phyloP scores from a whole-genome alignment of 2,797 vertebrate genomes.

The Brachyalestes nurse region DNA sequence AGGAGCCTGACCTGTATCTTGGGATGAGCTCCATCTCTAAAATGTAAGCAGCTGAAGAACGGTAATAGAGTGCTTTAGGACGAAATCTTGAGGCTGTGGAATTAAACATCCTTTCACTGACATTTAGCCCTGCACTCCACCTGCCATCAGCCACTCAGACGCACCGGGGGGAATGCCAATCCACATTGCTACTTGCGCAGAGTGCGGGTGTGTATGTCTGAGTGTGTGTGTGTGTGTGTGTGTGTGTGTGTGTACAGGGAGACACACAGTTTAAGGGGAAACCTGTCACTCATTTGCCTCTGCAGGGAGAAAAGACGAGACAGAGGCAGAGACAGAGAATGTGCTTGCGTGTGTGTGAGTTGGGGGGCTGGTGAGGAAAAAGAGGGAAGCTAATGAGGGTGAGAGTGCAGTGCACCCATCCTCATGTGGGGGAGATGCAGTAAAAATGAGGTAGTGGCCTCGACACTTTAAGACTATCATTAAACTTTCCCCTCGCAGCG shows the following conservation, averaged over 20 bases:
- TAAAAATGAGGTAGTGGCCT: slow-evolving; percentile 77
- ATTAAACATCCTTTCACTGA: slow-evolving; percentile 75
- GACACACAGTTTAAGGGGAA: slow-evolving; percentile 73
- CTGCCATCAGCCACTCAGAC: slow-evolving; percentile 56
- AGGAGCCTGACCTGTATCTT: slow-evolving; percentile 32
- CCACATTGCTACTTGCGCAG: slow-evolving; percentile 29
- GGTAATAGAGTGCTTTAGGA: slow-evolving; percentile 71
- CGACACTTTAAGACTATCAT: slow-evolving; percentile 81
- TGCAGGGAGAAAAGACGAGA: slow-evolving; percentile 70
- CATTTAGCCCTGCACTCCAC: slow-evolving; percentile 73
- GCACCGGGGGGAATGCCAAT: slow-evolving; percentile 45
- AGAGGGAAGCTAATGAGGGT: slow-evolving; percentile 54
- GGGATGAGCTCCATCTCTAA: slow-evolving; percentile 49
- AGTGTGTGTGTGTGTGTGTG: slow-evolving; percentile 39
- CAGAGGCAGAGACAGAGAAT: slow-evolving; percentile 22
- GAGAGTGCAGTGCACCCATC: slow-evolving; percentile 70
- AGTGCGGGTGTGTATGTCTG: slow-evolving; percentile 47
- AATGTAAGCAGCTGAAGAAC: slow-evolving; percentile 60
- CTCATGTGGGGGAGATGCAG: slow-evolving; percentile 71
- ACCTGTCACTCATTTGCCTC: slow-evolving; percentile 77
- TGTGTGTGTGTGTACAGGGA: slow-evolving; percentile 58
- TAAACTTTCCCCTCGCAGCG: slow-evolving; percentile 76
- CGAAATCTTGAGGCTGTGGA: slow-evolving; percentile 68
- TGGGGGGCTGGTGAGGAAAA: slow-evolving; percentile 69
- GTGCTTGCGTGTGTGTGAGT: slow-evolving; percentile 1